phyloP scores from a whole-genome alignment of 2,113 vertebrate species.

The Glaucomys volans region DNA sequence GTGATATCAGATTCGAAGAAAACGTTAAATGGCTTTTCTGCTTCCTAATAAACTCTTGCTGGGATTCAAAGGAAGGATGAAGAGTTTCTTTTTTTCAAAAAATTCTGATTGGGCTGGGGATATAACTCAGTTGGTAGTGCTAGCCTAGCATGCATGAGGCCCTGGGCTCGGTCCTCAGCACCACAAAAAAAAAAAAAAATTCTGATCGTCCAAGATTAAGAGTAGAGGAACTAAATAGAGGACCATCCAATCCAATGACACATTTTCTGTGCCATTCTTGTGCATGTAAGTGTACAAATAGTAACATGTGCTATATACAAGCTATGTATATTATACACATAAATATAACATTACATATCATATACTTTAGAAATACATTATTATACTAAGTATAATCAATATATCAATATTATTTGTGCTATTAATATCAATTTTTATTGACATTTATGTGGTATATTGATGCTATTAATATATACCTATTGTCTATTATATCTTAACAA shows the following conservation, averaged over 20 bases:
- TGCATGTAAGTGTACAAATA: background rate
- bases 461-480: background rate
- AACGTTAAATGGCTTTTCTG: slow-evolving; percentile 40
- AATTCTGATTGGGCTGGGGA: too few relatives aligned
- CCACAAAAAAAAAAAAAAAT: too few relatives aligned
- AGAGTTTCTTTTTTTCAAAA: background rate
- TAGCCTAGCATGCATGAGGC: too few relatives aligned
- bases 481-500: too few relatives aligned
- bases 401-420: background rate
- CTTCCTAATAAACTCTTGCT: slow-evolving; percentile 42
- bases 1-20: slow-evolving; percentile 4
- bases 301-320: background rate
- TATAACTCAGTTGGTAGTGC: too few relatives aligned
- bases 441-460: background rate
- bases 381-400: background rate
- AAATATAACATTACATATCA: background rate
- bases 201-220: background rate
- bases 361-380: background rate
- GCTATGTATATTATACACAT: background rate
- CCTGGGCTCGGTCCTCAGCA: too few relatives aligned
- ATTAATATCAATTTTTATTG: background rate
- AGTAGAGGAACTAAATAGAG: background rate
- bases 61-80: slow-evolving; percentile 48
- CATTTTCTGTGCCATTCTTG: background rate
- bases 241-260: background rate